Conservation (phyloP, 2,113 vertebrate species). For the Megaceryle maxima region DNA sequence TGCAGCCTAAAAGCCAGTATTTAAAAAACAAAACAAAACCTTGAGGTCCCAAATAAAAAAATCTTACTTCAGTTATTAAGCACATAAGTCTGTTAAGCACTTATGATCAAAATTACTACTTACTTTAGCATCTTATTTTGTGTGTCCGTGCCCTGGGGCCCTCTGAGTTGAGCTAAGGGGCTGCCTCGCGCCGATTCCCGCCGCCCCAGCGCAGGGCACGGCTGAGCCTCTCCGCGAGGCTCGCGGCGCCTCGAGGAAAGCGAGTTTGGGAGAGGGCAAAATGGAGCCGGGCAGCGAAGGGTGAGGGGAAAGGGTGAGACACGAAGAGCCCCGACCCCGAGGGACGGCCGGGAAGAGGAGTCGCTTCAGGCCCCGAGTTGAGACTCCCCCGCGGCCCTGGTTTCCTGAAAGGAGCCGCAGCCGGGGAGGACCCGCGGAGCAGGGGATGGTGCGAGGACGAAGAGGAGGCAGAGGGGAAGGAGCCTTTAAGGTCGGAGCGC, state of each 20-base stretch:
- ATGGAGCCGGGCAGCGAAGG: rapidly evolving
- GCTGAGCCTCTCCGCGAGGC: neutral
- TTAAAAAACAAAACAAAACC: neutral
- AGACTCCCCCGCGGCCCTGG: neutral
- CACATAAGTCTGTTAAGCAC: neutral
- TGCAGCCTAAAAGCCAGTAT: neutral
- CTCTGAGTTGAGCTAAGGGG: neutral
- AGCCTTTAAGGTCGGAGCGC: rapidly evolving
- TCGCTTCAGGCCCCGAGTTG: no score
- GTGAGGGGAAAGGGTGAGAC: neutral
- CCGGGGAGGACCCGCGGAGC: neutral
- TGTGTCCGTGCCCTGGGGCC: rapidly evolving
- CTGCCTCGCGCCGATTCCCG: no score
- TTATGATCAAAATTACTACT: neutral
- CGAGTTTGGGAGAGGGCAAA: neutral
- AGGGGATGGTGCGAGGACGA: rapidly evolving
- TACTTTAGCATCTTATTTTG: neutral
- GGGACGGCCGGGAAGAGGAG: no score
- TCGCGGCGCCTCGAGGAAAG: neutral
- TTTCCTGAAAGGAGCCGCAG: neutral
- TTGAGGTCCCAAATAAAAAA: neutral
- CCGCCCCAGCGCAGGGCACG: no score
- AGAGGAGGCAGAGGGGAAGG: no score
- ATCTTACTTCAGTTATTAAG: neutral
- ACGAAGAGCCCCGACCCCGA: rapidly evolving